Evolutionary conservation across 2,113 vertebrate genomes (phyloP).

Genomic region (Bubo blakistoni): DNA sequence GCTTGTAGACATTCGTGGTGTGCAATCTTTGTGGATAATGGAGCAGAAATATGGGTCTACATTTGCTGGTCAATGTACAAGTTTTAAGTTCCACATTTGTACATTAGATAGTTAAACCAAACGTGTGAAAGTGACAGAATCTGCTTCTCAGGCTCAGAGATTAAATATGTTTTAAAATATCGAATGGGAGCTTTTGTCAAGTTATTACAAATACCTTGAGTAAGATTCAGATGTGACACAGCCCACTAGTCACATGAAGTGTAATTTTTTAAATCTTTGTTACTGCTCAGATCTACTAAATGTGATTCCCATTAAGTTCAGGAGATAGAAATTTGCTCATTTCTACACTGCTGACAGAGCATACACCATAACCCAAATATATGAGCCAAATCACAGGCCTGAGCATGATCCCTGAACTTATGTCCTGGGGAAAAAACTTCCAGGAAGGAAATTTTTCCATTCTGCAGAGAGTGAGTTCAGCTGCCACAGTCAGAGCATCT

Average conservation of each 20-base stretch:
- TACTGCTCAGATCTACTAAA: neutral
- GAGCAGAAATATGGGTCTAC: neutral
- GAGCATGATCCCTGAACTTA: neutral
- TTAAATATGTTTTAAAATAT: conserved; percentile 19
- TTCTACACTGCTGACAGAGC: neutral
- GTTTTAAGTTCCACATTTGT: neutral
- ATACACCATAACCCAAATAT: neutral
- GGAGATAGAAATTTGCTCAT: neutral
- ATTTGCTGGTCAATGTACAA: neutral
- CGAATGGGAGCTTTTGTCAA: neutral
- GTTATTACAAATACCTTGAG: neutral
- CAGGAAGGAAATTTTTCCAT: neutral
- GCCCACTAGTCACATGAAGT: neutral
- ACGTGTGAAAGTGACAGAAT: neutral
- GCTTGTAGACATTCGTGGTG: neutral
- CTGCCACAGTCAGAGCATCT: neutral
- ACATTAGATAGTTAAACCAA: neutral
- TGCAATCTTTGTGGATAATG: neutral
- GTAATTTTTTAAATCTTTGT: neutral
- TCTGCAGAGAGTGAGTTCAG: neutral
- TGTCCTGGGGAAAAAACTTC: neutral
- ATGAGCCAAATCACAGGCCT: neutral
- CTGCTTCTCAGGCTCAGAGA: neutral
- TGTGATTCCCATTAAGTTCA: neutral
- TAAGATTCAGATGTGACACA: neutral